Conservation (phyloP, 2,888 invertebrate species). For the Drosophila dives region DNA sequence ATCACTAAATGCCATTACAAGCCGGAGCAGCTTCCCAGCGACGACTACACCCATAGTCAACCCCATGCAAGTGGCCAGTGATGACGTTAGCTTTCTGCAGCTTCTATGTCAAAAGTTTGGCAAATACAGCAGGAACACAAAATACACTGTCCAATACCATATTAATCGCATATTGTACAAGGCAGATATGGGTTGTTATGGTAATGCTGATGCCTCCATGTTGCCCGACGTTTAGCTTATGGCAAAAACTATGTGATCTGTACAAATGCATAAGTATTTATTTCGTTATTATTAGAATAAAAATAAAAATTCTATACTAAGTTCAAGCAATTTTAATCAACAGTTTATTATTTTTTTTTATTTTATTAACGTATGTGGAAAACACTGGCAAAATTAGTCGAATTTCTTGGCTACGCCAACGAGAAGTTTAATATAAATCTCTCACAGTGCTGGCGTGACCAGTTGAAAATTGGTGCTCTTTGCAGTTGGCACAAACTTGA, state of each 20-base stretch:
- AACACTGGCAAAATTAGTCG: constrained; percentile 39
- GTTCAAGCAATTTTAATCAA: constrained; percentile 12
- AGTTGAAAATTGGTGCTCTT: constrained; percentile 42
- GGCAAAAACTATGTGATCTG: neutral
- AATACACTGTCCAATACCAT: constrained; percentile 57
- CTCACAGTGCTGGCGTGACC: constrained; percentile 60
- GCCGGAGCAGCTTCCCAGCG: neutral
- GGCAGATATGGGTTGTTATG: constrained; percentile 63
- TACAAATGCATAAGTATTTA: neutral
- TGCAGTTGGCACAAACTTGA: constrained; percentile 45
- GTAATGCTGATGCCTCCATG: constrained; percentile 38
- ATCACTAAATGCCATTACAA: neutral
- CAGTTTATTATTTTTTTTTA: constrained; percentile 25
- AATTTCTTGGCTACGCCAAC: constrained; percentile 50
- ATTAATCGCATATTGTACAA: constrained; percentile 60
- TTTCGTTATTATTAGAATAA: neutral
- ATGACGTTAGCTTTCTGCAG: constrained; percentile 50
- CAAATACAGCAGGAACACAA: constrained; percentile 56
- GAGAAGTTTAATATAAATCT: constrained; percentile 85
- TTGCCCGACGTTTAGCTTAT: constrained; percentile 13
- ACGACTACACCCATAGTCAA: neutral
- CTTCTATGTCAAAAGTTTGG: constrained; percentile 50
- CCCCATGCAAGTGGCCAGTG: constrained; percentile 12
- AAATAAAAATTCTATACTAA: neutral
- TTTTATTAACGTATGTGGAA: constrained; percentile 24